Base-by-base conservation (phyloP, 2,888 invertebrate genomes). In the Resseliella maxima region DNA sequence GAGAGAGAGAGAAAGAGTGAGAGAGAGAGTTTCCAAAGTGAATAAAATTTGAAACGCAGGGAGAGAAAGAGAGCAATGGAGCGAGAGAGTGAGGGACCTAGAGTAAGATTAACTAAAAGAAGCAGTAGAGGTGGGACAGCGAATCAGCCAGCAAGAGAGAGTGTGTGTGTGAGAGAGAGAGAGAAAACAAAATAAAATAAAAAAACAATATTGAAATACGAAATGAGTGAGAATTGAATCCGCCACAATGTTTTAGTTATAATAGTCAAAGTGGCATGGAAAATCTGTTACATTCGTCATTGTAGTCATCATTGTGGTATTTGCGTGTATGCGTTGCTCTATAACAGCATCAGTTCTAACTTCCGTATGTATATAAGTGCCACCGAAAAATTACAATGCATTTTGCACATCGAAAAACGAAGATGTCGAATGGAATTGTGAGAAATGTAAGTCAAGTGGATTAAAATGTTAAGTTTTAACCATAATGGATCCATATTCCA, bases 381-480 rank as follows among this genome's bases (percentile, higher is more conserved):
- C 59, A 59, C 5, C n/a, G 27, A 59, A 59, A 59, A 24, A 59
- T 59, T 59, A 59, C 27, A 27, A n/a, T 59, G 59, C 59, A 59
- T 59, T 59, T 59, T 12, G 41, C 50, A 50, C 59, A 3, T 24
- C 8, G 35, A 21, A 81, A 81, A 36, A 81, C 35, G 81, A 81
- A 81, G 81, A 81, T 81, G 35, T 81, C 35, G 81, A 81, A 81
- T 81, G 35, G 21, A 81, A 36, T 81, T n/a, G n/a, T n/a, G n/a
- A 36, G 6, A 21, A 81, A 81, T n/a, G n/a, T 81, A 81, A 81
- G 81, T 81, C 81, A 81, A 81, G 81, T 81, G 81, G 81, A 81
- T 81, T 81, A 36, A 81, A 81, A 81, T 81, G 81, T 81, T 81
- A 36, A 36, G 81, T 81, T 81, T 36, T 81, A 81, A 81, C 81